Percentiles rank a stretch among this genome's conserved stretches.
These are phyloP conservation scores for Drosophila dunni DNA, from an alignment of 1,140 invertebrate species.

Conservation along the genomic window DNA sequence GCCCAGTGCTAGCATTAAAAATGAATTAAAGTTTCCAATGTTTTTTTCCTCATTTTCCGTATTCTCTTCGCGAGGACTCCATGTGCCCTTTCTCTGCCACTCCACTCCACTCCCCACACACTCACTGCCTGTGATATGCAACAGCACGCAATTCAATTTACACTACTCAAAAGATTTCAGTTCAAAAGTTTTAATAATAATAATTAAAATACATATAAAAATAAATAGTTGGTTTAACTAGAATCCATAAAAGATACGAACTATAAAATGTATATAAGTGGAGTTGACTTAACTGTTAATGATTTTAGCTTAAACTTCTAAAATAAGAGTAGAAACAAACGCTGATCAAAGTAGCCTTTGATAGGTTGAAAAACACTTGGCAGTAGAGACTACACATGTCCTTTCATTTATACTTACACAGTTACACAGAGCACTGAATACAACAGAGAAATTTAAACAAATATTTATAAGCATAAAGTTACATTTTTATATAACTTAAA, in stretches of 20 bases:
- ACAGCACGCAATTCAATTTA: conserved; percentile 43
- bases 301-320: no score
- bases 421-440: not conserved
- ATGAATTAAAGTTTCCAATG: conserved; percentile 64
- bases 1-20: conserved; percentile 63
- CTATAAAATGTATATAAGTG: no score
- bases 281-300: no score
- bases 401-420: not conserved
- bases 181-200: not conserved
- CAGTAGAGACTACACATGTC: not conserved
- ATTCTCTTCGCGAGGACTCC: not conserved
- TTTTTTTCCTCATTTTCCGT: conserved; percentile 4
- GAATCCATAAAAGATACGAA: no score
- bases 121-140: conserved; percentile 7
- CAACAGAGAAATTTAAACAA: not conserved
- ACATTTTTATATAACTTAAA: not conserved
- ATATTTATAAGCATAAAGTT: not conserved
- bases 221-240: no score
- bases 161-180: conserved; percentile 15
- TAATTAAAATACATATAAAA: not conserved
- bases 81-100: conserved; percentile 4
- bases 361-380: no score
- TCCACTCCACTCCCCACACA: not conserved
- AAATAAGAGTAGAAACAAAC: no score
- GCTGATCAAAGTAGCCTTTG: not conserved